Evolutionary conservation across 2,888 invertebrate genomes (phyloP), one percentile per base, ranked within the genome.

Genomic region (Petrolisthes manimaculis): DNA sequence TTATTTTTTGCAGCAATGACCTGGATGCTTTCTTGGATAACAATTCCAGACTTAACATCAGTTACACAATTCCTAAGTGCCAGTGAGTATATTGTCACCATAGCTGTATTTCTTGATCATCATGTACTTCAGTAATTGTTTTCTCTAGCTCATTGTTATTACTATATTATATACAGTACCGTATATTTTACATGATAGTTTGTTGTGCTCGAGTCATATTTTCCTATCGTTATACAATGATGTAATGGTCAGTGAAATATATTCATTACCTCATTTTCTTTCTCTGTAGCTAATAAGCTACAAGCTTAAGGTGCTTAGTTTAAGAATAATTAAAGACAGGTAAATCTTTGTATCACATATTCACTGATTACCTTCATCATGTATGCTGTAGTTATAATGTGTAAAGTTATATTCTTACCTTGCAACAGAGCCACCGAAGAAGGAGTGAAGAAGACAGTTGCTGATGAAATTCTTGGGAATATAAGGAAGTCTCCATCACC

Each of bases 31-130:
- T 83, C 56, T 80, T 91, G 61, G 83, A 84, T 80, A 88, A 88
- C 56, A 86, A 88, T 83, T 86, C 91, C 3, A 77, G 55, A 24
- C 74, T 91, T 61, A 91, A 91, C 67, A 91, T 91, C 82, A 91
- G 91, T 86, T 91, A 89, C 54, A 56, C 86, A 21, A 89, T 91
- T 51, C 91, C 91, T 8, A 89, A 88, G 69, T 91, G 91, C 91
- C 89, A 83, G 91, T 91, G 86, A 81, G 88, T 88, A 24, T 61
- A 24, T 74, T 24, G 21, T 77, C 9, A 51, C 14, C 24, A 74
- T 18, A 24, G 24, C 12, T n/a, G n/a, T 74, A 74, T 24, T 14
- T 74, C n/a, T 18, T 14, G 18, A 75, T 9, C 9, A 9, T 75
- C 9, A n/a, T 75, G 24, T 21, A 9, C 21, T 75, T 9, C 18